Conservation (phyloP, 2,113 vertebrate species). For the Oplegnathus fasciatus region DNA sequence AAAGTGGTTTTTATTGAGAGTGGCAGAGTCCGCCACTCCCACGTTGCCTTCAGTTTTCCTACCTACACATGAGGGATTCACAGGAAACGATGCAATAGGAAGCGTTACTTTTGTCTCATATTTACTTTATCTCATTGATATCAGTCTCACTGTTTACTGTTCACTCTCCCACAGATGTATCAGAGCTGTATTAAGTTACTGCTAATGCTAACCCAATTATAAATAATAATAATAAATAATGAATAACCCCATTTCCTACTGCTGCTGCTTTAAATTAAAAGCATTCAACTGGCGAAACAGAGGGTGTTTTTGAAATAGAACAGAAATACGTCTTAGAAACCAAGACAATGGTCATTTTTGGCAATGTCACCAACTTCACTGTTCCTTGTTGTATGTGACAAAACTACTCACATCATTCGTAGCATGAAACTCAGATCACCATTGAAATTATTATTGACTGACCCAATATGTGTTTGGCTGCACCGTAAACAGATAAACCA, state of each 20-base stretch:
- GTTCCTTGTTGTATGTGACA: neutral
- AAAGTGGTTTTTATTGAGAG: neutral
- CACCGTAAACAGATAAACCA: neutral
- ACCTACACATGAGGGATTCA: neutral
- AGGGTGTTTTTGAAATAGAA: too few relatives aligned
- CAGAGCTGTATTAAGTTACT: neutral
- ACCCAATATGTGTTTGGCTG: slow-evolving; percentile 1
- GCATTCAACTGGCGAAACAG: neutral
- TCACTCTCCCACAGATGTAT: neutral
- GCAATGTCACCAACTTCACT: neutral
- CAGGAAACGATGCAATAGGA: neutral
- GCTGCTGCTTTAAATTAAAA: neutral
- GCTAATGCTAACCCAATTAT: neutral
- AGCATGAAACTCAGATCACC: neutral
- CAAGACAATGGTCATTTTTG: too few relatives aligned
- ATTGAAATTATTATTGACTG: neutral
- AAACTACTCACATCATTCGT: neutral
- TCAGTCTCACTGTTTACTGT: neutral
- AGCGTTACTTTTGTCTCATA: too few relatives aligned
- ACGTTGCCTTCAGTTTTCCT: neutral
- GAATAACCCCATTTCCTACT: neutral
- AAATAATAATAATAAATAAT: too few relatives aligned
- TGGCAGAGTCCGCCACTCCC: neutral
- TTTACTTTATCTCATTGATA: neutral
- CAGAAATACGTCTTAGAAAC: neutral